A percentile compares a stretch with the other conserved stretches of the same genome.
These are phyloP conservation scores for Sarcophilus harrisii DNA, from an alignment of 2,797 vertebrate genomes.

Conservation along the genomic window DNA sequence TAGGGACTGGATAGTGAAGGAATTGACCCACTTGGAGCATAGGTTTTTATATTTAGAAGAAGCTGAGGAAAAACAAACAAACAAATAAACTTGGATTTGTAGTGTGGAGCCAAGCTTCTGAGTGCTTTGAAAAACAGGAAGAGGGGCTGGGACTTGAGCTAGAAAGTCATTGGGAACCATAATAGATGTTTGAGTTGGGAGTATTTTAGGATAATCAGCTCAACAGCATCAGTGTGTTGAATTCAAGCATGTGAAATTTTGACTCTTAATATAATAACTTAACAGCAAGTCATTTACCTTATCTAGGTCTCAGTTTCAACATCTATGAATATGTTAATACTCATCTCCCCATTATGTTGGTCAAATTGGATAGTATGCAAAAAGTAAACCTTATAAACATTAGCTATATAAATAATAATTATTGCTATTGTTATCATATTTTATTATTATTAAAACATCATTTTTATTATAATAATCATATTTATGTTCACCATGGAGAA, in stretches of 20 bases:
- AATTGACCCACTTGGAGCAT: neutral
- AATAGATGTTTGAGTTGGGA: conserved; percentile 30
- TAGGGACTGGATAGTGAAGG: neutral
- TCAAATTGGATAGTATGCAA: neutral
- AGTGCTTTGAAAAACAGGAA: neutral
- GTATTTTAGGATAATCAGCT: neutral
- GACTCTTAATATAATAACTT: neutral
- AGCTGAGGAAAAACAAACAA: neutral
- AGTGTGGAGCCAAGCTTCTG: neutral
- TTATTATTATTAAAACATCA: neutral
- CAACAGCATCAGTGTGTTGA: neutral
- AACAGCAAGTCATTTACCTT: neutral
- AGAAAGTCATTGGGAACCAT: neutral
- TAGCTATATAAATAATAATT: neutral
- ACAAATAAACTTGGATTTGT: neutral
- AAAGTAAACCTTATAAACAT: neutral
- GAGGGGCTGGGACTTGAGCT: neutral
- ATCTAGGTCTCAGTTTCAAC: neutral
- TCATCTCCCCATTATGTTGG: neutral
- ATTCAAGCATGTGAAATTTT: neutral
- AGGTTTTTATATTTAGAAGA: neutral
- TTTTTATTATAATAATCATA: neutral
- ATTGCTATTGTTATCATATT: neutral
- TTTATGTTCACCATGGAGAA: neutral
- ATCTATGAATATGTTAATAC: neutral